Base-by-base conservation (phyloP, 2,113 vertebrate genomes). In the Hemichromis elongatus region DNA sequence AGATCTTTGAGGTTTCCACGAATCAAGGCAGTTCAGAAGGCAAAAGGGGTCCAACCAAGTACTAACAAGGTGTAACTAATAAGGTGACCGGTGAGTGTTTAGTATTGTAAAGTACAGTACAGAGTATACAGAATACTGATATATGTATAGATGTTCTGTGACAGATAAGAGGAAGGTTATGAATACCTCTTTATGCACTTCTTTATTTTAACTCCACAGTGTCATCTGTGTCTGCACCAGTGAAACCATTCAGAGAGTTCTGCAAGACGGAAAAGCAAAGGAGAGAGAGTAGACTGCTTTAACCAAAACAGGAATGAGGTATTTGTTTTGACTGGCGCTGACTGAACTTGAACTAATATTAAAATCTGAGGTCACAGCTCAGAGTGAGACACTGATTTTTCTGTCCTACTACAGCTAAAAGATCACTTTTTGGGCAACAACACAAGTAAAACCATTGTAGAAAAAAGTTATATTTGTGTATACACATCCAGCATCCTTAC, bases 211-310 rank as follows among this genome's bases (percentile, higher is more conserved):
- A 79, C 35, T 86, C 2, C 13, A 91, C 45, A 73, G 45, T 11
- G 40, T 94, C 88, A 1, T 59, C 86, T 61, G 84, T 21, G 18
- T 95, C 90, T 77, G 80, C 83, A 14, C 90, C 77, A 37, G 75
- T 82, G 50, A 93, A 92, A 16, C 89, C 82, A 55, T 95, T 92
- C 19, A 90, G 16, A 5, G 70, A 68, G 81, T 95, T 94, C 96
- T 96, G 80, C 13, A 21, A 63, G 16, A 61, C 2, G 63, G 5
- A 81, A n/a, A 63, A 19, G 21, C 56, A 53, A 77, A 52, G 19
- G 28, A 59, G 77, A 79, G 21, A 79, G 53, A 77, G 40, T 21
- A 9, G 24, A 80, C 14, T 1, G 40, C 52, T 11, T 89, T 19
- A 63, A 56, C 28, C 81, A 73, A 42, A 53, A 47, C 4, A 68